Evolutionary conservation across 2,888 invertebrate genomes (phyloP).

Genomic region (Pristionchus arcanus): DNA sequence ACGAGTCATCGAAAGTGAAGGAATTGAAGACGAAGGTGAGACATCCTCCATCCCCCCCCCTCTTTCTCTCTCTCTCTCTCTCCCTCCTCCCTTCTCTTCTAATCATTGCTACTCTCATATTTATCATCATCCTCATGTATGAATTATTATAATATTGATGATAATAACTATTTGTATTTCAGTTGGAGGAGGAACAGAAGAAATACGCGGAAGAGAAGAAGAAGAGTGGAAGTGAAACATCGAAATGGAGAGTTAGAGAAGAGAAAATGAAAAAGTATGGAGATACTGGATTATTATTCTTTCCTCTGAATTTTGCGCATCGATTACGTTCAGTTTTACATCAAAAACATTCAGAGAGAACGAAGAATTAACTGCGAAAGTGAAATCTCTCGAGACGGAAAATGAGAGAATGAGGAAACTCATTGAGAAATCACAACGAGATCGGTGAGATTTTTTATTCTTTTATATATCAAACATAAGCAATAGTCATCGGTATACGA

Average conservation of each 20-base stretch:
- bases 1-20: conserved; percentile 34
- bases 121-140: no score
- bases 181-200: background rate
- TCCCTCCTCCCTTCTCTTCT: no score
- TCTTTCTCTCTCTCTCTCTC: no score
- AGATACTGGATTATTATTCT: background rate
- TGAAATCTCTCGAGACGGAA: background rate
- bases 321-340: background rate
- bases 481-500: background rate
- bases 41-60: no score
- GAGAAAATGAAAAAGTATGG: background rate
- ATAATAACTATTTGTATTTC: background rate
- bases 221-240: background rate
- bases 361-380: background rate
- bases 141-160: background rate
- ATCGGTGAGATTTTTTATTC: background rate
- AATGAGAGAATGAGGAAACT: conserved; percentile 1
- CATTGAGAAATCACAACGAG: background rate
- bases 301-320: background rate
- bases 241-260: background rate
- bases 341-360: background rate
- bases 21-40: conserved; percentile 13
- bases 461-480: background rate
- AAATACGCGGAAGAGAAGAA: background rate
- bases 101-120: no score